Evolutionary conservation across 1,140 invertebrate genomes (phyloP), one percentile per base, ranked within the genome.

Genomic region (Drosophila nebulosa): DNA sequence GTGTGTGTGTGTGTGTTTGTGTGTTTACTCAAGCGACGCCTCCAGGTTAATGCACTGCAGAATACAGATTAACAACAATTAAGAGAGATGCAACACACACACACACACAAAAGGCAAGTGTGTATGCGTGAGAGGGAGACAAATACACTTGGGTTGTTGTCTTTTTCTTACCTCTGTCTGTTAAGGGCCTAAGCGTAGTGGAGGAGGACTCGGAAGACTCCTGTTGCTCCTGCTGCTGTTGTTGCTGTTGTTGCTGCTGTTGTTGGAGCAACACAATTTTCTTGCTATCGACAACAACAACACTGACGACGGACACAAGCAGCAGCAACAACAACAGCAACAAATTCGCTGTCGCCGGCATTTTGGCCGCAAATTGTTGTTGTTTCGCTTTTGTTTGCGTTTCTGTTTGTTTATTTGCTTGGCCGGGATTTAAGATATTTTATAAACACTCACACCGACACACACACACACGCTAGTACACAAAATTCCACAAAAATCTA

Each of bases 321-420:
- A 62, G 30, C 69, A 88, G 73, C 81, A 86, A 68, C 83, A 85
- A 78, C 69, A 86, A 81, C 61, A 78, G 52, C 63, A 74, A 75
- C 51, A 67, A 74, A 75, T 75, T 81, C 74, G 70, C 81, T 85
- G 81, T 85, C 69, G 74, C 81, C 81, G 81, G 81, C 81, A 85
- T 85, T 69, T 86, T 85, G 81, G 52, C 78, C 78, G 78, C 69
- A 66, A 63, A 56, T 67, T 67, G 79, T 61, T 55, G 52, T 50
- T 55, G 22, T 14, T 36, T 10, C 35, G 27, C 10, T 30, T 64
- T 80, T 66, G 52, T 66, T 73, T 72, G 30, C 26, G 9, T 36
- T 10, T 36, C 46, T 62, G 64, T 74, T 74, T 50, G 58, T 56
- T 55, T 63, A 55, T 60, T 74, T 70, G 55, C 69, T 63, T 42